phyloP scores from a whole-genome alignment of 1,140 invertebrate genomes.

The Cylas formicarius region DNA sequence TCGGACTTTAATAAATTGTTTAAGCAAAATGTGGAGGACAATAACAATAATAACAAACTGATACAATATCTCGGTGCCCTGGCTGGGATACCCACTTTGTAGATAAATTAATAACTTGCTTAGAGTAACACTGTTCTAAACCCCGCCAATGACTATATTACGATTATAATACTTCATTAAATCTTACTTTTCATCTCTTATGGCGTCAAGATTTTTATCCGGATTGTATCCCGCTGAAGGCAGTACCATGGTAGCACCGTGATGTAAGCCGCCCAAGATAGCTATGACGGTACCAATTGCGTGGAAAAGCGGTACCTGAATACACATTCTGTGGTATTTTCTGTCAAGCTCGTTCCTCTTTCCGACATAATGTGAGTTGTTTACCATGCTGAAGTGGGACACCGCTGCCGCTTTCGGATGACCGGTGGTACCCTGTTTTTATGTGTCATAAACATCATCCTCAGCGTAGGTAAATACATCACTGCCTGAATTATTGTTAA shows the following conservation, averaged over 20 bases:
- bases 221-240: constrained; percentile 63
- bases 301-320: constrained; percentile 88
- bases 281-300: constrained; percentile 76
- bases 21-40: no score
- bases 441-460: no score
- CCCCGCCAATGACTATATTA: no score
- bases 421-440: constrained; percentile 80
- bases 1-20: no score
- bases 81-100: no score
- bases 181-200: constrained; percentile 60
- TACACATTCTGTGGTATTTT: constrained; percentile 53
- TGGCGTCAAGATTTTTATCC: constrained; percentile 55
- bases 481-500: background rate
- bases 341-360: constrained; percentile 50
- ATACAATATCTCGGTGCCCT: no score
- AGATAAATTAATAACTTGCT: no score
- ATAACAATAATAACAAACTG: no score
- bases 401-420: constrained; percentile 80
- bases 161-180: no score
- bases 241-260: constrained; percentile 65
- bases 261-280: constrained; percentile 51
- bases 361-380: constrained; percentile 69
- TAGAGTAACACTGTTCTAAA: no score
- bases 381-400: constrained; percentile 75
- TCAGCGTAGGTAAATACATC: no score